A percentile compares a stretch with the other conserved stretches of the same genome.
phyloP scores from a whole-genome alignment of 2,113 vertebrate species.

The Sylvia atricapilla region DNA sequence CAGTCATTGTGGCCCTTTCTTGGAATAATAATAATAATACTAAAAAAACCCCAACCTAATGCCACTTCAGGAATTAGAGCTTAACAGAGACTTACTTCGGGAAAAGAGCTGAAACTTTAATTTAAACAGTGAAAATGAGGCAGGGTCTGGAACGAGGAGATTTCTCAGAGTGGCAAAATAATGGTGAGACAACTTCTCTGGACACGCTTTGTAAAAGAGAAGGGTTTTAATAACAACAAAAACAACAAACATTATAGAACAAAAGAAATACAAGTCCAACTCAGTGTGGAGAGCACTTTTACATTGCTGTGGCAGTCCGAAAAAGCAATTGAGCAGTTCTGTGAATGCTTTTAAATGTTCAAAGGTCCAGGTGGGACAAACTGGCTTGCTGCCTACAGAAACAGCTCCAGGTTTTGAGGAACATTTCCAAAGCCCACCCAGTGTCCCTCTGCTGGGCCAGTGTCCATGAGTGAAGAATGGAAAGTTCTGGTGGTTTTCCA shows the following conservation, averaged over 20 bases:
- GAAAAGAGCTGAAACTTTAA: neutral
- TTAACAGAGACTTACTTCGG: neutral
- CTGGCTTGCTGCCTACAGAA: too few species aligned
- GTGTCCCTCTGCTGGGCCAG: too few species aligned
- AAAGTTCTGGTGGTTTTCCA: too few species aligned
- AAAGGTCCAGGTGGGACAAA: neutral
- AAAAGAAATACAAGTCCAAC: neutral
- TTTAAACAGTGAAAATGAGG: neutral
- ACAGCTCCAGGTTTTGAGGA: neutral
- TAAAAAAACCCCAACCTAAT: too few species aligned
- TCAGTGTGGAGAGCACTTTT: too few species aligned
- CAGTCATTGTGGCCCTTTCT: neutral
- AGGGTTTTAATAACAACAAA: neutral
- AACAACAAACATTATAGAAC: neutral
- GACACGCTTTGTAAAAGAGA: neutral
- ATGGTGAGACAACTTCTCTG: neutral
- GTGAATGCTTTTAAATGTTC: neutral
- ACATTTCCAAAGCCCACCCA: too few species aligned
- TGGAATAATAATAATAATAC: too few species aligned
- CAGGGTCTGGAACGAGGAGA: neutral
- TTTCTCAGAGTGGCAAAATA: neutral
- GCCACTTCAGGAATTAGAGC: neutral
- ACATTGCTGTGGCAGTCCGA: neutral
- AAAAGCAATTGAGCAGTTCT: neutral
- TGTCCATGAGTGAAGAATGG: too few species aligned